Conservation (phyloP, 2,888 invertebrate genomes). For the Leptopilina myrica region DNA sequence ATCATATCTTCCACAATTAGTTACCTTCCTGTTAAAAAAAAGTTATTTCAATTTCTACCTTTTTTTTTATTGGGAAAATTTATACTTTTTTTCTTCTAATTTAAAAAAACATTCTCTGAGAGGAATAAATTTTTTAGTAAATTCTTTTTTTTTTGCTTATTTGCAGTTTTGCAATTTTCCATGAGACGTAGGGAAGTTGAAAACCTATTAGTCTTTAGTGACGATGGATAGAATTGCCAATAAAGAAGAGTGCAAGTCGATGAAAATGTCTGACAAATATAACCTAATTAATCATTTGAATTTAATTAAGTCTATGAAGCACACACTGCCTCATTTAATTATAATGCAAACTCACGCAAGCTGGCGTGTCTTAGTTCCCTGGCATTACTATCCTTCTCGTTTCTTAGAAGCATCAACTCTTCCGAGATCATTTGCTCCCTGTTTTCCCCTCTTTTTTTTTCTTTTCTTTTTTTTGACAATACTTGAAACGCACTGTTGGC, state of each 20-base stretch:
- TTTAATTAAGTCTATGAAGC: slow-evolving; percentile 68
- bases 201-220: slow-evolving; percentile 22
- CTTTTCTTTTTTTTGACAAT: too few relatives aligned
- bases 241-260: slow-evolving; percentile 23
- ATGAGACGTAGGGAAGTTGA: background rate
- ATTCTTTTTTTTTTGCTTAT: background rate
- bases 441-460: slow-evolving; percentile 38
- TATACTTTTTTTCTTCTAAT: too few relatives aligned
- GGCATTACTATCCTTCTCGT: slow-evolving; percentile 44
- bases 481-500: slow-evolving; percentile 58
- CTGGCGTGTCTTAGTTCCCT: slow-evolving; percentile 65
- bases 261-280: slow-evolving; percentile 60
- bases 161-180: background rate
- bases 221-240: background rate
- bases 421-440: slow-evolving; percentile 52
- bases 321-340: slow-evolving; percentile 52
- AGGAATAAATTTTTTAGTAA: too few relatives aligned
- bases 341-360: slow-evolving; percentile 68
- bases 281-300: slow-evolving; percentile 71
- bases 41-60: background rate
- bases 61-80: too few relatives aligned
- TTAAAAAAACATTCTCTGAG: too few relatives aligned
- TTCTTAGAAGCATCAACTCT: slow-evolving; percentile 51
- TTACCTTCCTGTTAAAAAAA: background rate
- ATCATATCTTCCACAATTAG: slow-evolving; percentile 67